phyloP scores from a whole-genome alignment of 2,797 vertebrate genomes.

The Tokudaia muenninki region DNA sequence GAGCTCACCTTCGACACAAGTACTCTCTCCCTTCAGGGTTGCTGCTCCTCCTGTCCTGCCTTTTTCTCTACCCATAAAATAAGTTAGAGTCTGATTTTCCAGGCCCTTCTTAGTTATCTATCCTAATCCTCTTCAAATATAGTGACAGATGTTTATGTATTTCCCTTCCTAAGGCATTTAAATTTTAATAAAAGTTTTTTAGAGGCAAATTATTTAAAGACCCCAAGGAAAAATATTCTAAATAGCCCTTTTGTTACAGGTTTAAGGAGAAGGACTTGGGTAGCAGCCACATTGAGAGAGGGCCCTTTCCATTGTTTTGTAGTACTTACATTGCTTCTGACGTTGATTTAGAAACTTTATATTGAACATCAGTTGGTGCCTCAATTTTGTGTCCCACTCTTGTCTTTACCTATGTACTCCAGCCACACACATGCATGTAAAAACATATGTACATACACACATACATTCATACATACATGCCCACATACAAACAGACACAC shows the following conservation, averaged over 20 bases:
- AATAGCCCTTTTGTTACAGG: not conserved
- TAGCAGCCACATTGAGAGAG: not conserved
- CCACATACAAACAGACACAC: not conserved
- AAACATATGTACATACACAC: not conserved
- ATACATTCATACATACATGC: not conserved
- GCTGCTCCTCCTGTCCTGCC: not conserved
- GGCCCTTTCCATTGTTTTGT: not conserved
- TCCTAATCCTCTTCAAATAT: not conserved
- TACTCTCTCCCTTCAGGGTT: not conserved
- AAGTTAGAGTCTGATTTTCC: not conserved
- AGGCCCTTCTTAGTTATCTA: not conserved
- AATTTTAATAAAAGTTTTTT: not conserved
- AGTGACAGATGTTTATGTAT: not conserved
- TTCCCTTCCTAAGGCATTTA: not conserved
- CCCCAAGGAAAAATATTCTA: not conserved
- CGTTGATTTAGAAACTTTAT: not conserved
- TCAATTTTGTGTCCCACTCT: not conserved
- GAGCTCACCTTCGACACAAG: not conserved
- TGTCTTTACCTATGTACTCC: not conserved
- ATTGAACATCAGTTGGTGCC: not conserved
- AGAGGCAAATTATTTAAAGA: not conserved
- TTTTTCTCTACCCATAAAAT: not conserved
- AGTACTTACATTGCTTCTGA: not conserved
- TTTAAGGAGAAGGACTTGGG: not conserved
- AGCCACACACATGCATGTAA: not conserved